Conservation (phyloP, 1,140 invertebrate species). For the Drosophila sucinea region DNA sequence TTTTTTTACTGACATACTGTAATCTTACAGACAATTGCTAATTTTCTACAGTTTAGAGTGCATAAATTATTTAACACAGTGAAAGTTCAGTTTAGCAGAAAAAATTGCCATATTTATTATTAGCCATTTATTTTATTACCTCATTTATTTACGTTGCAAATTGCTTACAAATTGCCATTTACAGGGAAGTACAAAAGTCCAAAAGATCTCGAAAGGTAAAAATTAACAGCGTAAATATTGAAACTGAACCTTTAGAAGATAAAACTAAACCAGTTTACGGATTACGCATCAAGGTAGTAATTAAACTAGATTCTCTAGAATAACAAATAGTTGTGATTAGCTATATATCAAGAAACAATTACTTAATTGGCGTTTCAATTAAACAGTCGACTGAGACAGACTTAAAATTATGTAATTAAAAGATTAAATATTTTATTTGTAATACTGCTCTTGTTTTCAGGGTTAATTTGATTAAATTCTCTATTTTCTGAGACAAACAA, state of each 20-base stretch:
- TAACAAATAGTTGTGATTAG: not conserved
- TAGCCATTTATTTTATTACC: slow-evolving; percentile 2
- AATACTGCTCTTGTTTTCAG: not conserved
- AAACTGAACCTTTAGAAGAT: not conserved
- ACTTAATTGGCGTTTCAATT: not conserved
- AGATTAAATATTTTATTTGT: not conserved
- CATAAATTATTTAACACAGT: slow-evolving; percentile 30
- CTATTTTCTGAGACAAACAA: too few relatives aligned
- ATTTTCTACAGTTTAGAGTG: slow-evolving; percentile 53
- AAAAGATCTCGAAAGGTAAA: not conserved
- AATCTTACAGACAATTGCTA: slow-evolving; percentile 49
- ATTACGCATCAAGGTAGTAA: slow-evolving; percentile 2
- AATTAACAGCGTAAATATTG: not conserved
- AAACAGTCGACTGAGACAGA: not conserved
- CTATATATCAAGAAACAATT: not conserved
- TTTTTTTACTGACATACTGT: slow-evolving; percentile 22
- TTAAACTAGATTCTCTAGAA: not conserved
- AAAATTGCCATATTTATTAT: slow-evolving; percentile 8
- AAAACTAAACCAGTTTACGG: not conserved
- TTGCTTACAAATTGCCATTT: slow-evolving; percentile 3
- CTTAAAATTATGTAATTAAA: not conserved
- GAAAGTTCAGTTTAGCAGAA: slow-evolving; percentile 32
- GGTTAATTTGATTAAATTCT: too few relatives aligned
- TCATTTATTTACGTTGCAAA: slow-evolving; percentile 1
- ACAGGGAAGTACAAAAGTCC: slow-evolving; percentile 9